Base-by-base conservation (phyloP, 1,140 invertebrate genomes). In the Acromyrmex heyeri region DNA sequence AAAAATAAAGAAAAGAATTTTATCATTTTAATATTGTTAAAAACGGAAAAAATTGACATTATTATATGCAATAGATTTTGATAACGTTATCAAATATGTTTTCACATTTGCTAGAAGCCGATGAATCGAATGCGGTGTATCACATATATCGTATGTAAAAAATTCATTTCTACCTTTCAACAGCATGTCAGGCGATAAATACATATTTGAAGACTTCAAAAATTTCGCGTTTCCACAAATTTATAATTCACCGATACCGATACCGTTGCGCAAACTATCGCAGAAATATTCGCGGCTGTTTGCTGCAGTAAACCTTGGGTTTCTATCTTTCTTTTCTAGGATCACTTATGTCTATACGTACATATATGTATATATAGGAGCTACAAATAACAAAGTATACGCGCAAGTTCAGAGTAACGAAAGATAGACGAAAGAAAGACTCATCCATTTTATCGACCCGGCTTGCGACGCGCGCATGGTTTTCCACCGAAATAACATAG, bases 381-480 rank as follows among this genome's bases (percentile, higher is more conserved):
- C 34, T 55, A 50, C 70, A 50, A 78, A 10, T 65, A 70, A 61
- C 61, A n/a, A 73, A 75, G 78, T 78, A 81, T 76, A 86, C 30
- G 75, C 59, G 65, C 62, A 73, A 64, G 30, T 64, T n/a, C 3
- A 59, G 67, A 48, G 38, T 69, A 81, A 87, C n/a, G 59, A 38
- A 61, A 72, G 73, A 86, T 72, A 83, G 18, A 44, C 62, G 61
- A 78, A 87, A 86, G 88, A 65, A 87, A 86, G 88, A 72, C 59
- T 83, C 86, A 81, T 88, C 90, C 86, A 89, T 91, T 92, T 90
- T 94, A 94, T 94, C 92, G 93, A 94, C 92, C 93, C 88, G 79
- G 69, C 83, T 73, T 83, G 83, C 92, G 93, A 92, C 93, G 93
- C 92, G 93, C 93, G 93, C 93, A 93, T 64, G 81, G 79, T 86